phyloP scores from a whole-genome alignment of 2,888 invertebrate species.

The Leptinotarsa juncta region DNA sequence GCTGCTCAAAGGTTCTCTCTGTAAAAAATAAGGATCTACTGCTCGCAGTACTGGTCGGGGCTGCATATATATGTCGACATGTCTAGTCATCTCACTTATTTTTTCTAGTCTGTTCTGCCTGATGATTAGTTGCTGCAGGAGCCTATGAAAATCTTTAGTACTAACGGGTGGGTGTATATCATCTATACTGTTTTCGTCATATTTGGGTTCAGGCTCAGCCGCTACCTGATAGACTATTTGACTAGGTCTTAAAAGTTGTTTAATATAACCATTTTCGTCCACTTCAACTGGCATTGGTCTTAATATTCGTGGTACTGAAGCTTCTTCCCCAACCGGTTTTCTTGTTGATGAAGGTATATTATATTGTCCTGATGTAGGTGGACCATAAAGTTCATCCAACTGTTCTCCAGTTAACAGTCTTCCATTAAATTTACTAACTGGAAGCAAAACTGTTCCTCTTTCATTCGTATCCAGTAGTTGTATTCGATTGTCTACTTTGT shows the following conservation, averaged over 20 bases:
- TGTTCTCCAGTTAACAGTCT: slow-evolving; percentile 53
- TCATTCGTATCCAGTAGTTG: slow-evolving; percentile 64
- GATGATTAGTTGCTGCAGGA: slow-evolving; percentile 74
- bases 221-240: slow-evolving; percentile 55
- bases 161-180: slow-evolving; percentile 77
- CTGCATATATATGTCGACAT: slow-evolving; percentile 41
- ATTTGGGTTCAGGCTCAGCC: slow-evolving; percentile 51
- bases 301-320: slow-evolving; percentile 52
- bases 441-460: slow-evolving; percentile 60
- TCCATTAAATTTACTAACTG: slow-evolving; percentile 60
- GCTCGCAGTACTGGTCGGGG: slow-evolving; percentile 31
- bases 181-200: slow-evolving; percentile 50
- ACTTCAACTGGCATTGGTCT: slow-evolving; percentile 62
- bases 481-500: slow-evolving; percentile 53
- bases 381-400: slow-evolving; percentile 23
- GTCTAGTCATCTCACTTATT: slow-evolving; percentile 65
- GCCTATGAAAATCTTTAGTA: slow-evolving; percentile 76
- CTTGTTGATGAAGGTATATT: slow-evolving; percentile 8
- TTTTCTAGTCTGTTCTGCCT: slow-evolving; percentile 73
- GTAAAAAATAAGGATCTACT: slow-evolving; percentile 49
- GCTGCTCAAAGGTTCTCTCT: slow-evolving; percentile 34
- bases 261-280: slow-evolving; percentile 61
- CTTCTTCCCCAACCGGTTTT: slow-evolving; percentile 48
- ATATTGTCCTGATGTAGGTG: background rate
- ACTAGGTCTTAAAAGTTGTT: slow-evolving; percentile 55